These are phyloP conservation scores for Hirtodrosophila confusa DNA, from an alignment of 2,888 invertebrate species.

Conservation along the genomic window DNA sequence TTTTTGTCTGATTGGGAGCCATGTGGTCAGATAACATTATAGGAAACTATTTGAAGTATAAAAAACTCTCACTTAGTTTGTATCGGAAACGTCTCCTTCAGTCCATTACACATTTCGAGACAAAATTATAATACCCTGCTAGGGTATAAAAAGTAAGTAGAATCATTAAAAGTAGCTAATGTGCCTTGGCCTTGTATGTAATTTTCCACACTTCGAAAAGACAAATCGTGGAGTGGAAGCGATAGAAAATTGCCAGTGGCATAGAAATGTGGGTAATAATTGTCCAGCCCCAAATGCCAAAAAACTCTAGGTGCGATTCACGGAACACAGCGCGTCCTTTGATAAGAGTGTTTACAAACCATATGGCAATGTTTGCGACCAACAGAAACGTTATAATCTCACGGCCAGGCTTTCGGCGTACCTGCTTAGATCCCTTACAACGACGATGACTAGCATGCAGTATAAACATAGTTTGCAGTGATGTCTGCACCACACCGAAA, in stretches of 20 bases:
- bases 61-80: no score
- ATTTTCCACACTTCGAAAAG: slow-evolving; percentile 96
- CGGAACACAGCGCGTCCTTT: slow-evolving; percentile 93
- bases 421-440: slow-evolving; percentile 89
- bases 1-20: no score
- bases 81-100: no score
- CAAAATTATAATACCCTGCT: no score
- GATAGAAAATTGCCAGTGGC: slow-evolving; percentile 94
- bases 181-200: slow-evolving; percentile 90
- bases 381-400: slow-evolving; percentile 93
- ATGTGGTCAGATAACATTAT: no score
- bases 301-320: slow-evolving; percentile 92
- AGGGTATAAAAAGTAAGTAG: no score
- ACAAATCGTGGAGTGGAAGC: slow-evolving; percentile 96
- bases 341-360: slow-evolving; percentile 93
- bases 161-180: slow-evolving; percentile 50
- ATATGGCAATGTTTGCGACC: slow-evolving; percentile 92
- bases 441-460: slow-evolving; percentile 90
- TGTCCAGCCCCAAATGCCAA: slow-evolving; percentile 95
- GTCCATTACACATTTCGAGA: no score
- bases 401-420: slow-evolving; percentile 91
- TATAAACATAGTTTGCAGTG: slow-evolving; percentile 91
- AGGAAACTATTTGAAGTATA: no score
- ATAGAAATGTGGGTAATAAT: slow-evolving; percentile 95
- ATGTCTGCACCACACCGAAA: slow-evolving; percentile 90